phyloP scores from a whole-genome alignment of 2,888 invertebrate species.

The Pammene aurita region DNA sequence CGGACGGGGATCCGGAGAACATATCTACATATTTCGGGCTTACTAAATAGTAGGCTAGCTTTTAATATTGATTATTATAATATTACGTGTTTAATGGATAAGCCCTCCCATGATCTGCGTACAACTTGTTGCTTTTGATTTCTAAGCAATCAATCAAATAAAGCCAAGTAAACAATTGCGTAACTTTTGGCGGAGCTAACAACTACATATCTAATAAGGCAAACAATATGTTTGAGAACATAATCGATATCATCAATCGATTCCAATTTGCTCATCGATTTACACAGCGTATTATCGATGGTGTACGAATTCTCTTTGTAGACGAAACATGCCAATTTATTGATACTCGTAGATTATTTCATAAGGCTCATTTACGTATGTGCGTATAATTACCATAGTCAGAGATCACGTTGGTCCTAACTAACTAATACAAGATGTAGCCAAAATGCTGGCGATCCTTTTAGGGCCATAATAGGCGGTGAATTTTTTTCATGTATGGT shows the following conservation, averaged over 20 bases:
- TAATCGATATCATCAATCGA: constrained; percentile 41
- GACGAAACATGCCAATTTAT: constrained; percentile 4
- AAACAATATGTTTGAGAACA: constrained; percentile 35
- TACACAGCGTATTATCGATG: constrained; percentile 33
- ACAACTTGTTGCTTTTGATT: not conserved
- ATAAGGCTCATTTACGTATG: not conserved
- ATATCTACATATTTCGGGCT: no score
- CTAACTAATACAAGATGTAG: no score
- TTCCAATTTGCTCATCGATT: constrained; percentile 39
- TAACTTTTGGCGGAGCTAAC: constrained; percentile 31
- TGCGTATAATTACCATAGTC: no score
- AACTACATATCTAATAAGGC: constrained; percentile 35
- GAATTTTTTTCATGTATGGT: no score
- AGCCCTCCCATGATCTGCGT: no score
- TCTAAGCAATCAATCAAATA: constrained; percentile 5
- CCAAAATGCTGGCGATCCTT: no score
- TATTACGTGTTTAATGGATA: no score
- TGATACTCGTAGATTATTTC: constrained; percentile 6
- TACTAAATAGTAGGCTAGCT: no score
- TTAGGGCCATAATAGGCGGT: no score
- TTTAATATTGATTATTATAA: no score
- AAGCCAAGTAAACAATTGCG: constrained; percentile 18
- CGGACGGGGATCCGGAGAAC: no score
- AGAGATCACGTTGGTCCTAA: no score
- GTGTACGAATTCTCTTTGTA: constrained; percentile 29